Percentiles rank a stretch among this genome's conserved stretches.
phyloP scores from a whole-genome alignment of 2,888 invertebrate genomes.

The Ariolimax columbianus region DNA sequence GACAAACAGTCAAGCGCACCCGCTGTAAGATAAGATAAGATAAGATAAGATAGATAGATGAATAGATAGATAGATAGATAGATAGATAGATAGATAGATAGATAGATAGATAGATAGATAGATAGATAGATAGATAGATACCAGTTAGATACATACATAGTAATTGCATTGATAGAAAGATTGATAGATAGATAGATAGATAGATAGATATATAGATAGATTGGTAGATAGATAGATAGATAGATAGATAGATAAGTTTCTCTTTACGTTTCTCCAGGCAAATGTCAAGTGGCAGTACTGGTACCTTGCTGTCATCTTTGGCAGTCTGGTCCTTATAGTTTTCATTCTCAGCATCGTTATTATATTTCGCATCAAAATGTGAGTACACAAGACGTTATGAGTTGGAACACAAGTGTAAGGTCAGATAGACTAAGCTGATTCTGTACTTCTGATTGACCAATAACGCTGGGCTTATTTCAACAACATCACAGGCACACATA shows the following conservation, averaged over 20 bases:
- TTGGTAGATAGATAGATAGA: background rate
- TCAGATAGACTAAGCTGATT: too few relatives aligned
- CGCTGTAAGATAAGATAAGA: background rate
- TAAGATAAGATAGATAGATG: background rate
- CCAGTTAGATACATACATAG: background rate
- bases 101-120: too few relatives aligned
- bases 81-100: too few relatives aligned
- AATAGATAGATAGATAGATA: too few relatives aligned
- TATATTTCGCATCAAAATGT: background rate
- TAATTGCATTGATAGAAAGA: background rate
- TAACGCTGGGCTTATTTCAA: too few relatives aligned
- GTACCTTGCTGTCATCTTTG: slow-evolving; percentile 4
- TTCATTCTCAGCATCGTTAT: background rate
- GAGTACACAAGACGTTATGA: too few relatives aligned
- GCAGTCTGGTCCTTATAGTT: background rate
- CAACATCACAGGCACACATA: too few relatives aligned
- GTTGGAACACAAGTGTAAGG: too few relatives aligned
- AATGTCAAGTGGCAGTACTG: background rate
- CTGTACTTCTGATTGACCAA: too few relatives aligned
- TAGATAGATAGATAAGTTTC: background rate
- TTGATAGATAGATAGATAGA: background rate
- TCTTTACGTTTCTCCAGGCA: background rate
- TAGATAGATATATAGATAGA: background rate
- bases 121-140: too few relatives aligned
- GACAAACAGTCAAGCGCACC: background rate